Evolutionary conservation across 2,888 invertebrate genomes (phyloP), one percentile per base, ranked within the genome.

Genomic region (Noctua comes): DNA sequence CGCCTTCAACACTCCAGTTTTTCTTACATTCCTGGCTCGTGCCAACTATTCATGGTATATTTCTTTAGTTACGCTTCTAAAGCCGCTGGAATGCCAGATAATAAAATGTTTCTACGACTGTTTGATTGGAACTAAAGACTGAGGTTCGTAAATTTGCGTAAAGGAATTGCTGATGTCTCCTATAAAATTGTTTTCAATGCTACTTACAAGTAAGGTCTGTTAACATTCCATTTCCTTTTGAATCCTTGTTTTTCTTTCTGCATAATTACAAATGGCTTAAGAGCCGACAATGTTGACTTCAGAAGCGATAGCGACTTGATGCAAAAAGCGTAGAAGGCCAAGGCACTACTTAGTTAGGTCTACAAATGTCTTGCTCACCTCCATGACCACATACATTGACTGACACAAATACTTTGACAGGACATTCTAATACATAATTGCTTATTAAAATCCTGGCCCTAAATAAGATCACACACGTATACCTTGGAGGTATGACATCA

Each of bases 1-100:
- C 77, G 76, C 66, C 74, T 81, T 86, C 80, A 73, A 81, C 83
- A 80, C 85, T 85, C 85, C 83, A 90, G 83, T 93, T 94, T 94
- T 93, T 92, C 90, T 88, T 82, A 89, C 95, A 95, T 95, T 95
- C 95, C 89, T 90, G 90, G 93, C 96, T 93, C 96, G 96, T 95
- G 96, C 95, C 93, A 87, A 89, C 91, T 90, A 91, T 93, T 93
- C 94, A 94, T 92, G 92, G 90, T 91, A 89, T 88, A 90, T 91
- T 91, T 89, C 88, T 92, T 94, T 92, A 89, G 91, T 80, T 88
- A 92, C 88, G 93, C 90, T 86, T 90, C 77, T 78, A 82, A 82
- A 66, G 71, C 68, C 75, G 70, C 85, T 83, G 90, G 88, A 85
- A 89, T 90, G 86, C 75, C 68, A 77, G 57, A 77, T 82, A 79